Conservation (phyloP, 2,888 invertebrate genomes). For the Atrina japonica region DNA sequence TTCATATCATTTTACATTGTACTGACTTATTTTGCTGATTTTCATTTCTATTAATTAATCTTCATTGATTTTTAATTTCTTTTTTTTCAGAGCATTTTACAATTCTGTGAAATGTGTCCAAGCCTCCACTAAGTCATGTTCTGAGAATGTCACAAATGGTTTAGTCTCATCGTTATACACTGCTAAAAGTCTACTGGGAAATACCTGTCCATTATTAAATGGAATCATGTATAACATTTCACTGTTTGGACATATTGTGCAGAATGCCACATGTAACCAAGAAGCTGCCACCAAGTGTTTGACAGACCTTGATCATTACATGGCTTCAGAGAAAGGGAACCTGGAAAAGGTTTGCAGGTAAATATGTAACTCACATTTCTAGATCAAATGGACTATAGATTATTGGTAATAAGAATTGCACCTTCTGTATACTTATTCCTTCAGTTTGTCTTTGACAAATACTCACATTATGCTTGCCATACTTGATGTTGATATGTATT, state of each 20-base stretch:
- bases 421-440: background rate
- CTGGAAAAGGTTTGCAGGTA: conserved; percentile 29
- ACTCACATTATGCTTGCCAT: background rate
- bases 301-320: conserved; percentile 6
- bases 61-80: no score
- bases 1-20: no score
- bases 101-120: conserved; percentile 31
- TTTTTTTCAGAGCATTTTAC: conserved; percentile 24
- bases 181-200: conserved; percentile 25
- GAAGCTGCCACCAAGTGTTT: conserved; percentile 22
- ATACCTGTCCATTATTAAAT: conserved; percentile 33
- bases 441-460: background rate
- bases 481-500: no score
- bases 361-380: no score
- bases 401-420: no score
- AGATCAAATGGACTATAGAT: background rate
- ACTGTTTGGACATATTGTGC: conserved; percentile 10
- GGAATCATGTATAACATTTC: conserved; percentile 26
- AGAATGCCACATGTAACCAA: conserved; percentile 23
- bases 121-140: conserved; percentile 29
- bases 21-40: no score
- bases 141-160: background rate
- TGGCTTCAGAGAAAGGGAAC: conserved; percentile 5
- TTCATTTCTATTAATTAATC: no score
- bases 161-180: background rate